These are phyloP conservation scores for Melipona quadrifasciata DNA, from an alignment of 1,140 invertebrate genomes.

Conservation along the genomic window DNA sequence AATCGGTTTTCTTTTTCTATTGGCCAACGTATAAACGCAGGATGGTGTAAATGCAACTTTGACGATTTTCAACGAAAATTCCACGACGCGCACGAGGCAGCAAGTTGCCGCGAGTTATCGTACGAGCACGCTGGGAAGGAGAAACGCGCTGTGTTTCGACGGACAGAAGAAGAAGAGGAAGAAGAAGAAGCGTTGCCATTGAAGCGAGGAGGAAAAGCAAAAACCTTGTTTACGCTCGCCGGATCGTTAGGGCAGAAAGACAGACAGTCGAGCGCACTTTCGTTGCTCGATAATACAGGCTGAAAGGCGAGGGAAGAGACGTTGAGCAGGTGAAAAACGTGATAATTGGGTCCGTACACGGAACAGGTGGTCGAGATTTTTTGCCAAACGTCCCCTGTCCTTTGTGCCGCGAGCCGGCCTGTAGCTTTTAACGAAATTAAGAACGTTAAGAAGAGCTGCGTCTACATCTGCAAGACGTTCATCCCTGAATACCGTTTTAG, in stretches of 20 bases:
- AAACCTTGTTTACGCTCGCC: slow-evolving; percentile 5
- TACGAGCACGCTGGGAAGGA: background rate
- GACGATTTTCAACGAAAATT: too few species aligned
- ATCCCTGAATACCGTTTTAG: too few species aligned
- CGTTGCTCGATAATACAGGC: background rate
- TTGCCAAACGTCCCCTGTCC: background rate
- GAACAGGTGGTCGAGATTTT: slow-evolving; percentile 47
- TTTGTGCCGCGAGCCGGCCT: background rate
- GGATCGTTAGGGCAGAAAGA: slow-evolving; percentile 2
- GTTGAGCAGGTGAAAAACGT: slow-evolving; percentile 14
- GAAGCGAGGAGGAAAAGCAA: background rate
- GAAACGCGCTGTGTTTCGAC: background rate
- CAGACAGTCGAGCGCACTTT: background rate
- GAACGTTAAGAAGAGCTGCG: slow-evolving; percentile 8
- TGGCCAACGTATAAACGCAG: background rate
- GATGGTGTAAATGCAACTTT: background rate
- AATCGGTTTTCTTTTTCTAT: background rate
- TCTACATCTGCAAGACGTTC: background rate
- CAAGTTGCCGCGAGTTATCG: slow-evolving; percentile 10
- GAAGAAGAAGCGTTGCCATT: too few species aligned
- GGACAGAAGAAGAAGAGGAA: background rate
- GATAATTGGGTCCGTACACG: slow-evolving; percentile 31
- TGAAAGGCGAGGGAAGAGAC: background rate
- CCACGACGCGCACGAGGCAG: background rate
- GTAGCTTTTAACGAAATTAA: slow-evolving; percentile 37